Conservation (phyloP, 2,888 invertebrate species). For the Drosophila cognata region DNA sequence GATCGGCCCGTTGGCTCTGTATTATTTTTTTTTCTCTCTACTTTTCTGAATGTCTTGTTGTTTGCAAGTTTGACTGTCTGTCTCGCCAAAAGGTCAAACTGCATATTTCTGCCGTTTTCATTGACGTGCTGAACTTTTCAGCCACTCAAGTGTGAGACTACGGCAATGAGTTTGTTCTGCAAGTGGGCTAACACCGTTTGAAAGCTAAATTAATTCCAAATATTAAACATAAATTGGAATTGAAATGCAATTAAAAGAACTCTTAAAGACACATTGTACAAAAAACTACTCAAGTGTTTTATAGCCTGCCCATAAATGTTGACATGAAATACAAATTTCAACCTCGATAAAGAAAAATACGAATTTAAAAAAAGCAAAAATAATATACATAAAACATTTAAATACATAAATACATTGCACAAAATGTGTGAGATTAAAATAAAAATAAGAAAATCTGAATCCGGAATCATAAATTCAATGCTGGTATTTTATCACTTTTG, state of each 20-base stretch:
- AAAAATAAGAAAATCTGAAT: conserved; percentile 13
- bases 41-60: conserved; percentile 34
- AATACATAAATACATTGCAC: conserved; percentile 4
- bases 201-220: conserved; percentile 11
- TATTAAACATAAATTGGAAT: conserved; percentile 12
- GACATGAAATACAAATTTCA: background rate
- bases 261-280: background rate
- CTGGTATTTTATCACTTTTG: conserved; percentile 14
- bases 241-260: conserved; percentile 6
- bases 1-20: conserved; percentile 63
- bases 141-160: conserved; percentile 49
- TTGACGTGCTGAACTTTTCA: conserved; percentile 67
- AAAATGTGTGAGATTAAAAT: conserved; percentile 9
- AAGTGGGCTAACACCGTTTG: conserved; percentile 32
- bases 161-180: conserved; percentile 51
- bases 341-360: conserved; percentile 4
- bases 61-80: conserved; percentile 40
- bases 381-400: conserved; percentile 15
- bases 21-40: conserved; percentile 21
- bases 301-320: background rate
- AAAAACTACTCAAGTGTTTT: conserved; percentile 16
- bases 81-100: conserved; percentile 76
- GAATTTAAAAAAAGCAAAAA: conserved; percentile 9
- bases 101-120: conserved; percentile 72
- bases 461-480: conserved; percentile 24